Base-by-base conservation (phyloP, 1,140 invertebrate species). In the Mizuhopecten yessoensis region DNA sequence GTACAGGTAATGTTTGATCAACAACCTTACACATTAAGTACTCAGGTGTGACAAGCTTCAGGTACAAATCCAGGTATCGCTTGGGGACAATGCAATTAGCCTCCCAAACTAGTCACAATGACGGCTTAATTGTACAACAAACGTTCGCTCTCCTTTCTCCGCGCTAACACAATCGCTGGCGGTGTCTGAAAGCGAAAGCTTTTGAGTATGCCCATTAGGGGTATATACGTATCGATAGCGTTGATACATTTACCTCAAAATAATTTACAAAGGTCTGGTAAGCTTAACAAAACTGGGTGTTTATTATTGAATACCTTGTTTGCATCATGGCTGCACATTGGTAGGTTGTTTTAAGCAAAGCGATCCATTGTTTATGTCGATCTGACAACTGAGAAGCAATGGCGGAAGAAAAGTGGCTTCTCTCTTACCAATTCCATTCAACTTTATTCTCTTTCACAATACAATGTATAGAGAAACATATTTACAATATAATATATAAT, bases 181-280 rank as follows among this genome's bases (percentile, higher is more conserved):
- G 57, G 57, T 75, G 57, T 17, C 57, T 75, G 57, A 75, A 75
- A 75, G 57, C n/a, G n/a, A 75, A 75, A 75, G 57, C 57, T 29
- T 17, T 75, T 75, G n/a, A 17, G n/a, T 7, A 75, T 17, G 11
- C 23, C 57, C 57, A 75, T 75, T 75, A 75, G 57, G n/a, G n/a
- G 57, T 17, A 9, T 45, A 20, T 45, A 45, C 10, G 42, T 45
- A 45, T 45, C 57, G 29, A 75, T 11, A 75, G 57, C n/a, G 29
- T 29, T 75, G 57, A 75, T 75, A 75, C 57, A 75, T 75, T 75
- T n/a, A 75, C 57, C 57, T 75, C 57, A 23, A 5, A 13, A 13
- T 5, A 39, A 13, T 7, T 13, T 75, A 75, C 57, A 75, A 75
- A 75, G 5, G 9, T 17, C 57, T 75, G 57, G 57, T 75, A 29